Evolutionary conservation across 2,113 vertebrate genomes (phyloP), one percentile per base, ranked within the genome.

Genomic region (Thinocorus orbignyianus): DNA sequence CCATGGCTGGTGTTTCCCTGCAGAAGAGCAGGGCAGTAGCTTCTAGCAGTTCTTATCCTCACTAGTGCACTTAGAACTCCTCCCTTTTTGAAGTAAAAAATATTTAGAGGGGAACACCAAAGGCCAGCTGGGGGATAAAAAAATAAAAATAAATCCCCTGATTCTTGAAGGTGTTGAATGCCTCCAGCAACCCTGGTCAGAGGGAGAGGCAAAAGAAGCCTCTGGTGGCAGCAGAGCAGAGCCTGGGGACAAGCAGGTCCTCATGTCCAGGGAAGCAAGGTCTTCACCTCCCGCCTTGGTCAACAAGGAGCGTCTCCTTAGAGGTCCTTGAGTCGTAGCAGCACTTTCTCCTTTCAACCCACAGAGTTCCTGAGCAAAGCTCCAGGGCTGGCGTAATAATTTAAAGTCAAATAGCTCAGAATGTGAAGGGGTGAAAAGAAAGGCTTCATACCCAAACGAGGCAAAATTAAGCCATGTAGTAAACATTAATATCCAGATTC

Each of bases 221-320:
- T 68, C 31, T 1, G 1, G 1, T 0, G 5, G 15, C 1, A 2
- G 35, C 11, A 7, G 49, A 83, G 31, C 22, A 68, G 30, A 83
- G 11, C 23, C 33, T 20, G 9, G 33, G 57, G 33, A 35, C 57
- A 24, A 12, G 33, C 57, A 58, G 33, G 31, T 57, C 55, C 69
- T 37, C 42, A 54, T 8, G 6, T 12, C 42, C 42, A 44, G 42
- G 42, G 42, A 35, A 33, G 6, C 28, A 41, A 41, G 41, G 41
- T 41, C 41, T 41, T 41, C 41, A 41, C 41, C 41, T n/a, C n/a
- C n/a, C 10, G 0, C 14, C n/a, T 46, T 65, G 44, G 48, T 33
- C 58, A 84, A 30, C 10, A 30, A 13, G 23, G 13, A 55, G 23
- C 7, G 2, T 60, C 77, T 81, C 54, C 30, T 13, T 11, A 26